Conservation (phyloP, 2,797 vertebrate species). For the Megaceryle alcyon region DNA sequence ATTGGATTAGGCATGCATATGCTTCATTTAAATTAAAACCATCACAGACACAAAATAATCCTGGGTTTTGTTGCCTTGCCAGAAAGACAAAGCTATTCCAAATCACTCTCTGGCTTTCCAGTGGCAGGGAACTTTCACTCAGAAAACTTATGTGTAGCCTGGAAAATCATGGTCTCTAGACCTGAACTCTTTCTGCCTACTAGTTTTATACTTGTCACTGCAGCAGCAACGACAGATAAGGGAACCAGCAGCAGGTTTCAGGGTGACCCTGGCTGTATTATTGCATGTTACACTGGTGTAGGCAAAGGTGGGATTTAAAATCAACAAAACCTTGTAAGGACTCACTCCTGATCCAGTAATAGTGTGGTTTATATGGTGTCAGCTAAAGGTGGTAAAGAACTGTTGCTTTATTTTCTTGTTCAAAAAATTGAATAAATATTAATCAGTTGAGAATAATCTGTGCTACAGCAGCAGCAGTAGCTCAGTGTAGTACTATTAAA, state of each 20-base stretch:
- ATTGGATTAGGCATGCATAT: constrained; percentile 31
- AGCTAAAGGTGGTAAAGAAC: background rate
- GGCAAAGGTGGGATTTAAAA: background rate
- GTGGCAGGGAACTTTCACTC: background rate
- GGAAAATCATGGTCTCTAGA: background rate
- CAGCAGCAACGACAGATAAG: background rate
- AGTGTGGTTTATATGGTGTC: background rate
- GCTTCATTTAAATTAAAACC: constrained; percentile 35
- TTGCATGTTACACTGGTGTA: background rate
- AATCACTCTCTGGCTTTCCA: background rate
- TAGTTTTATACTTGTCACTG: background rate
- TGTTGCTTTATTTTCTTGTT: background rate
- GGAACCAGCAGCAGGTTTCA: background rate
- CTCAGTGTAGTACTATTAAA: background rate
- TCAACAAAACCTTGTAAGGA: background rate
- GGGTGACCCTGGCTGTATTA: background rate
- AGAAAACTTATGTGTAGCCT: background rate
- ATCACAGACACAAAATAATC: background rate
- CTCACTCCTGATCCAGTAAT: background rate
- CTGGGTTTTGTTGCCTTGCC: background rate
- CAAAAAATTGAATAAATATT: background rate
- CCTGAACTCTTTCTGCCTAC: background rate
- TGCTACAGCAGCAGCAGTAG: background rate
- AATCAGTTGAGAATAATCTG: background rate
- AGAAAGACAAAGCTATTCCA: background rate